Evolutionary conservation across 2,113 vertebrate genomes (phyloP).

Genomic region (Limanda limanda): DNA sequence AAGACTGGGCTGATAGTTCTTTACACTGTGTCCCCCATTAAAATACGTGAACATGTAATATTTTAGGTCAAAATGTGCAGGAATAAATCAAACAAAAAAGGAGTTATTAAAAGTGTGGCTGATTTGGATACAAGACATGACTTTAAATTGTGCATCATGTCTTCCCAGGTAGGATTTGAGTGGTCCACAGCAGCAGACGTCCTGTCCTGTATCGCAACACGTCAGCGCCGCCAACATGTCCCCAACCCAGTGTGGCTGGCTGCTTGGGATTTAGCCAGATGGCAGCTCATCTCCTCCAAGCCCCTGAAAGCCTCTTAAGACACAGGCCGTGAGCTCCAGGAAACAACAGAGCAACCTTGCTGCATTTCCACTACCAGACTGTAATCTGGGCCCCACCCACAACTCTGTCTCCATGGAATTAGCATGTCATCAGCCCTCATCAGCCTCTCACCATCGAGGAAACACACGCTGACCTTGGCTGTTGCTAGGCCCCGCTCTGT

Average conservation of each 20-base stretch:
- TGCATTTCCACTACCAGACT: constrained; percentile 41
- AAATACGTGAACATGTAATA: too few relatives aligned
- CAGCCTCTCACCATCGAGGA: constrained; percentile 32
- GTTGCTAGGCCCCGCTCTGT: constrained; percentile 51
- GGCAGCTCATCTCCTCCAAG: constrained; percentile 72
- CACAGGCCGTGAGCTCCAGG: constrained; percentile 47
- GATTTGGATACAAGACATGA: too few relatives aligned
- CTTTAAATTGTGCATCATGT: background rate
- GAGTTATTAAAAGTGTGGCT: too few relatives aligned
- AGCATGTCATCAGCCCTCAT: constrained; percentile 42
- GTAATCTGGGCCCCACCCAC: constrained; percentile 58
- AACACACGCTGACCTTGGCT: constrained; percentile 29
- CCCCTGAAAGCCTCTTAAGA: constrained; percentile 75
- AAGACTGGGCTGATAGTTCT: too few relatives aligned
- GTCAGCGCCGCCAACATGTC: constrained; percentile 29
- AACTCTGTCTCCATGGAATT: constrained; percentile 54
- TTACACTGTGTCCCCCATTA: too few relatives aligned
- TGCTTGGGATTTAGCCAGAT: constrained; percentile 69
- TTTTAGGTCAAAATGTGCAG: too few relatives aligned
- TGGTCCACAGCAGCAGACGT: constrained; percentile 1
- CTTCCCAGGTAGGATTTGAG: background rate
- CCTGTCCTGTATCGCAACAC: constrained; percentile 14
- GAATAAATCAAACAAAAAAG: too few relatives aligned
- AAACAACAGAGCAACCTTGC: constrained; percentile 65
- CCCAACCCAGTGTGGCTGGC: constrained; percentile 32